Evolutionary conservation across 2,888 invertebrate species (phyloP).

Genomic region (Lymantria dispar): DNA sequence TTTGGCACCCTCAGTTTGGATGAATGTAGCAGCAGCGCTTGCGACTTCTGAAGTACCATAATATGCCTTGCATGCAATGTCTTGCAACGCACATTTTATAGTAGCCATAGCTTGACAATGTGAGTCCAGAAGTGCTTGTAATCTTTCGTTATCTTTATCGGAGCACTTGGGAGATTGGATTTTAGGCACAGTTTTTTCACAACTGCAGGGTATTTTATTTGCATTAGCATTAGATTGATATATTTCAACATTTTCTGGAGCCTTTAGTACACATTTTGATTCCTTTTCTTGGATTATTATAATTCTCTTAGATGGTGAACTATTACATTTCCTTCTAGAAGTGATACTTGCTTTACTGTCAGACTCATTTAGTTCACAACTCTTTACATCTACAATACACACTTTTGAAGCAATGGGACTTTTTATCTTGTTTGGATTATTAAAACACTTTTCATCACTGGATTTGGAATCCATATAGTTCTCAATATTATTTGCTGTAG

Average conservation of each 20-base stretch:
- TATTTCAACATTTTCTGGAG: neutral
- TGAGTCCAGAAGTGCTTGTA: conserved; percentile 20
- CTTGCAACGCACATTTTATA: conserved; percentile 48
- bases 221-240: neutral
- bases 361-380: neutral
- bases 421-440: conserved; percentile 1
- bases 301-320: neutral
- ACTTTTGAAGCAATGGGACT: neutral
- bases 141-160: neutral
- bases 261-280: neutral
- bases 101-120: conserved; percentile 42
- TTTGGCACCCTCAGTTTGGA: conserved; percentile 40
- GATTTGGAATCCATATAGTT: conserved; percentile 1
- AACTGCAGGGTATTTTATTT: neutral
- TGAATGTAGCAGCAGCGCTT: conserved; percentile 36
- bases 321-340: neutral
- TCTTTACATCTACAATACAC: neutral
- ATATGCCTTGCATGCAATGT: conserved; percentile 45
- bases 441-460: conserved; percentile 2
- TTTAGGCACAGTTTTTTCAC: neutral
- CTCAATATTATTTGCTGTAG: neutral
- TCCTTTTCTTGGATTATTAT: neutral
- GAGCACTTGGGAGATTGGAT: neutral
- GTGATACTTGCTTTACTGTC: neutral
- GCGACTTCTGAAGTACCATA: conserved; percentile 48